phyloP scores from a whole-genome alignment of 2,113 vertebrate species.

The Oenanthe melanoleuca region DNA sequence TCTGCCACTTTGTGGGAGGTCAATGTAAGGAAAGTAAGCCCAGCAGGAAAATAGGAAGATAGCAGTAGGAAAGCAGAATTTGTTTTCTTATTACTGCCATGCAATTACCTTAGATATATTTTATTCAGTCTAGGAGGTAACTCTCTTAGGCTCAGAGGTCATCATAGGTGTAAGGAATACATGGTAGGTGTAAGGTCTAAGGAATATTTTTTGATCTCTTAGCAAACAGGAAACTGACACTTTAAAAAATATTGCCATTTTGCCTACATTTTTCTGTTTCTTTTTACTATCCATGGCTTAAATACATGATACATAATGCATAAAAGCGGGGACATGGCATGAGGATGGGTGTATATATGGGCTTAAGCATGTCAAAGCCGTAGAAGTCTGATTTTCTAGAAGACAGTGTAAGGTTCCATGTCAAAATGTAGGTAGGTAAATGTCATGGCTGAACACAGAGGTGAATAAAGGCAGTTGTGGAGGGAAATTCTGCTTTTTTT shows the following conservation, averaged over 20 bases:
- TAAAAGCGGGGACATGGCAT: not conserved
- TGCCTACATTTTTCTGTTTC: not conserved
- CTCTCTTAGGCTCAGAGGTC: not conserved
- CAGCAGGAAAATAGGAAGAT: not conserved
- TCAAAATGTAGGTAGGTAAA: not conserved
- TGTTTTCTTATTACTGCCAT: not conserved
- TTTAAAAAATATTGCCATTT: not conserved
- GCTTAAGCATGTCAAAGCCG: not conserved
- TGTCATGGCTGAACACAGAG: not conserved
- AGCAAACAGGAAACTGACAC: not conserved
- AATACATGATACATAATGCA: not conserved
- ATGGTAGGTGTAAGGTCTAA: rapidly evolving
- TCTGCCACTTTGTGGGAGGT: not conserved
- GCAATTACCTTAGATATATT: not conserved
- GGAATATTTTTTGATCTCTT: not conserved
- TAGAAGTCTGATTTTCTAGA: not conserved
- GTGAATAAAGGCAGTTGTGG: not conserved
- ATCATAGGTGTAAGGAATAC: not conserved
- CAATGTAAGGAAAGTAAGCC: not conserved
- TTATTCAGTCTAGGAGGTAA: not conserved
- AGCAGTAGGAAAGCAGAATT: not conserved
- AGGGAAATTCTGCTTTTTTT: not conserved
- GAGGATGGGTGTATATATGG: not conserved
- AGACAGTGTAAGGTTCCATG: not conserved
- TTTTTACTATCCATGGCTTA: not conserved